Evolutionary conservation across 2,113 vertebrate species (phyloP).

Genomic region (Cyanoliseus patagonus): DNA sequence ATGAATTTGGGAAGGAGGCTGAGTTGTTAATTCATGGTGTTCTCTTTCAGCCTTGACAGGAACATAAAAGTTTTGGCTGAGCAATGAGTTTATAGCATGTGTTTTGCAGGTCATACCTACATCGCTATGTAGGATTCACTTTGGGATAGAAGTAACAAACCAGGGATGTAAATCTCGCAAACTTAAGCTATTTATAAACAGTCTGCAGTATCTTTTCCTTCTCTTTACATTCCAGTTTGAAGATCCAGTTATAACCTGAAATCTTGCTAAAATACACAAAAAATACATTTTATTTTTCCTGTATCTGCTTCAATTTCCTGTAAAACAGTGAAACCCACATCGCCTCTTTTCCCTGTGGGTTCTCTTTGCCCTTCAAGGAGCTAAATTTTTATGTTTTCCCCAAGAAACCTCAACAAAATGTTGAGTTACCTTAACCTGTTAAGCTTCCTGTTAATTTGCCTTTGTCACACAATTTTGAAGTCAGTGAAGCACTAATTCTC

Average conservation of each 20-base stretch:
- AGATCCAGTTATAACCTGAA: neutral
- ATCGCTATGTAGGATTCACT: neutral
- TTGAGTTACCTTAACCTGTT: neutral
- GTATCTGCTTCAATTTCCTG: neutral
- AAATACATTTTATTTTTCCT: neutral
- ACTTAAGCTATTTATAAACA: neutral
- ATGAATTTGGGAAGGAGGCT: neutral
- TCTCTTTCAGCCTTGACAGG: neutral
- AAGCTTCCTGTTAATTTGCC: neutral
- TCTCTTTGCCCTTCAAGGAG: neutral
- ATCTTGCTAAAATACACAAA: neutral
- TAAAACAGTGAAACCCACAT: slow-evolving; percentile 9
- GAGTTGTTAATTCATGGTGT: neutral
- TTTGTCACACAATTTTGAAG: neutral
- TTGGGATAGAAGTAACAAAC: neutral
- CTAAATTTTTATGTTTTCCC: neutral
- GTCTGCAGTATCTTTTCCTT: neutral
- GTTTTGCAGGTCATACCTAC: neutral
- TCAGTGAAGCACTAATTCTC: neutral
- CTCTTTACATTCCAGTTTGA: neutral
- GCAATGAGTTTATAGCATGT: neutral
- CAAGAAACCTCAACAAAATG: neutral
- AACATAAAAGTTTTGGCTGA: neutral
- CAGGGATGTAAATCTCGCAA: neutral
- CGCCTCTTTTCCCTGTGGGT: neutral